Evolutionary conservation across 2,888 invertebrate genomes (phyloP), one percentile per base, ranked within the genome.

Genomic region (Acronicta psi): DNA sequence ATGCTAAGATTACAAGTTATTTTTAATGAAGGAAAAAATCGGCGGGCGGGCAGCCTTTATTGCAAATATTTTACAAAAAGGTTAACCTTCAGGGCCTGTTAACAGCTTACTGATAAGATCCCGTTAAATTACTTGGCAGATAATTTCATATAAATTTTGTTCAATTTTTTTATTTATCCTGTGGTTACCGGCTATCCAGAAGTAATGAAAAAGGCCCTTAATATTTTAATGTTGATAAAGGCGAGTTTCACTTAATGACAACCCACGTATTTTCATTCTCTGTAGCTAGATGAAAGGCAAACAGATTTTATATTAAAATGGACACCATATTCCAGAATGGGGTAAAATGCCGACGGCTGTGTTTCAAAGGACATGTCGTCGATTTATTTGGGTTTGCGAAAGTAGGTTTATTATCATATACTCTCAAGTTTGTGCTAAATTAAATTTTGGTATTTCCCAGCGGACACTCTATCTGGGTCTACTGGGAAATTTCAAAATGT

Each of bases 171-270:
- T n/a, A n/a, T n/a, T n/a, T n/a, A n/a, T n/a, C n/a, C n/a, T n/a
- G n/a, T n/a, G n/a, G n/a, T n/a, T n/a, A n/a, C n/a, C n/a, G n/a
- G n/a, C n/a, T n/a, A n/a, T n/a, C n/a, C n/a, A n/a, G n/a, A n/a
- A n/a, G n/a, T n/a, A n/a, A n/a, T n/a, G n/a, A n/a, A n/a, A n/a
- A n/a, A n/a, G n/a, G n/a, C 57, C 70, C 59, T 56, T 67, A 57
- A 70, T 55, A 65, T 75, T 66, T 58, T 6, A 13, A n/a, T 18
- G 52, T 44, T 29, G 38, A 11, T 41, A 59, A 31, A 43, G 41
- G 18, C 14, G 46, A 46, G 45, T 40, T 56, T 54, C 31, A 31
- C 25, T 67, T 45, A 37, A 43, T 29, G 25, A 23, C 38, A 5
- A 18, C 52, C 50, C 40, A 64, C 54, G 43, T 53, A 37, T 57